A percentile compares a stretch with the other conserved stretches of the same genome.
phyloP scores from a whole-genome alignment of 2,113 vertebrate genomes.

The crab-eating macaque (Macaca fascicularis) region T2T-MFA8v1.1 NC_088384.1:28065501-28066000 shows the following conservation, averaged over 20 bases:
- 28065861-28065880: neutral
- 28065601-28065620: conserved; percentile 87
- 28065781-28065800: neutral
- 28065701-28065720: conserved; percentile 96
- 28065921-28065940: conserved; percentile 96
- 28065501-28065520: conserved; percentile 91
- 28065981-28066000: conserved; percentile 96
- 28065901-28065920: conserved; percentile 96
- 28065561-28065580: neutral
- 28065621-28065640: conserved; percentile 95
- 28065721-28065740: conserved; percentile 95
- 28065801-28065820: neutral
- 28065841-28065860: neutral
- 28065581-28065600: neutral
- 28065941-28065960: conserved; percentile 91
- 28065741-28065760: conserved; percentile 87
- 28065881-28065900: conserved; percentile 90
- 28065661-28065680: conserved; percentile 97
- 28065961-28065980: conserved; percentile 94
- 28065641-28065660: conserved; percentile 95
- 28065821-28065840: neutral
- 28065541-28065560: accelerated
- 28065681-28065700: conserved; percentile 92
- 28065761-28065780: neutral
- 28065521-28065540: conserved; percentile 90